These are phyloP conservation scores for Holacanthus passer DNA, from an alignment of 2,113 vertebrate genomes.

Conservation along the genomic window DNA sequence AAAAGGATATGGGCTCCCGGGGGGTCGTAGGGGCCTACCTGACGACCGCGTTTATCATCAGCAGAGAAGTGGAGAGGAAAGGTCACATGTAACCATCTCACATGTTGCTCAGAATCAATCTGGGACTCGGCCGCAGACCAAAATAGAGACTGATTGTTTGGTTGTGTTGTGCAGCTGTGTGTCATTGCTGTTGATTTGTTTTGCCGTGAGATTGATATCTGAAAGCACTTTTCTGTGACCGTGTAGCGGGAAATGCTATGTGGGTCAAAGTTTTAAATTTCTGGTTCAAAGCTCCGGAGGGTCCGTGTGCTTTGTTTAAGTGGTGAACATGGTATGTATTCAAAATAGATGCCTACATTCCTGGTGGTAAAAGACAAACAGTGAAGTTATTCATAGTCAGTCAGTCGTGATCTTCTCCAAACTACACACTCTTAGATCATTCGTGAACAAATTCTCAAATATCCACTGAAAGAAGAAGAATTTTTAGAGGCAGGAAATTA, in stretches of 20 bases:
- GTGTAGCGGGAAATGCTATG: slow-evolving; percentile 21
- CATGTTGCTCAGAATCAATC: slow-evolving; percentile 71
- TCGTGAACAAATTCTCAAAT: slow-evolving; percentile 18
- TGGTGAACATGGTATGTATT: not conserved
- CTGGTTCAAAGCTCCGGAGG: slow-evolving; percentile 50
- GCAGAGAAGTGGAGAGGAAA: slow-evolving; percentile 61
- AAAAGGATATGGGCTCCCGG: slow-evolving; percentile 51
- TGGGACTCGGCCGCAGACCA: slow-evolving; percentile 19
- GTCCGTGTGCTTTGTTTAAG: not conserved
- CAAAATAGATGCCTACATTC: slow-evolving; percentile 28
- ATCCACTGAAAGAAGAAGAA: not conserved
- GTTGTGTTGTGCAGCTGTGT: slow-evolving; percentile 61
- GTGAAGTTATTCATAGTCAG: slow-evolving; percentile 23
- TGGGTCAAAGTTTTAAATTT: slow-evolving; percentile 45
- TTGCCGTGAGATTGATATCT: slow-evolving; percentile 50
- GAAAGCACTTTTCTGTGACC: slow-evolving; percentile 33
- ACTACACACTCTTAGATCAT: slow-evolving; percentile 8
- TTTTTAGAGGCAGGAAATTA: slow-evolving; percentile 11
- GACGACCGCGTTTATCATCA: slow-evolving; percentile 68
- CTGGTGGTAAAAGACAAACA: slow-evolving; percentile 10
- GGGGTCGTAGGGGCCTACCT: slow-evolving; percentile 63
- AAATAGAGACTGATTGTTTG: slow-evolving; percentile 67
- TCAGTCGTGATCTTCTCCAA: not conserved
- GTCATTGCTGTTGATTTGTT: slow-evolving; percentile 62
- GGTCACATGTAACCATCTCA: slow-evolving; percentile 54